Base-by-base conservation (phyloP, 2,888 invertebrate genomes). In the Rugalucina vietnamica region DNA sequence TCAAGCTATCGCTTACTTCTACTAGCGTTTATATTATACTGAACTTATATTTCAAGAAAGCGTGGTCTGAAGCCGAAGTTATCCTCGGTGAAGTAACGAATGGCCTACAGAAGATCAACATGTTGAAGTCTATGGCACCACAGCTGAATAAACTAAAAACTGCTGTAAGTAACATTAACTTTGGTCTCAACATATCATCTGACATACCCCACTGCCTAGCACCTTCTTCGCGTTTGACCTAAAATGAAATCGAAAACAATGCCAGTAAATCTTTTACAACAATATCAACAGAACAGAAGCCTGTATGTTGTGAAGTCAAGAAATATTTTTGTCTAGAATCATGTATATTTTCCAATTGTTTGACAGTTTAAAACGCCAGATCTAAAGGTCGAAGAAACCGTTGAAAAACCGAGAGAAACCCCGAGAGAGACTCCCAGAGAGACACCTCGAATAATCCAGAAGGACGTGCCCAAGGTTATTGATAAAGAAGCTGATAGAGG, bases 101-200 rank as follows among this genome's bases (percentile, higher is more conserved):
- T 8, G 84, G 77, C 36, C 76, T 87, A 29, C 82, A 84, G 80
- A 87, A 87, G 50, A 87, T 87, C 18, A 87, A 84, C 65, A 74
- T 87, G 80, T 76, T 82, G 14, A 87, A 87, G 70, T 76, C 87
- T 10, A 82, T 87, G 78, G 36, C 87, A 4, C 29, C 77, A 3
- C 14, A 37, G 8, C 72, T 84, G n/a, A 50, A 65, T 36, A 87
- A 82, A 76, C 80, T 87, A 1, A 84, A 76, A 49, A 21, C 39
- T 21, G 84, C 84, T 14, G 87, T 87, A 84, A 76, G 80, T 73
- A 29, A n/a, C n/a, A n/a, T n/a, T n/a, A n/a, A n/a, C n/a, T n/a
- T n/a, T n/a, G n/a, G 5, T n/a, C 10, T 70, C 27, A 43, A 18
- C 29, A 73, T 8, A 24, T 24, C 27, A 27, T 37, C n/a, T 18